phyloP scores from a whole-genome alignment of 2,797 vertebrate genomes.

The Poeciliopsis turneri region DNA sequence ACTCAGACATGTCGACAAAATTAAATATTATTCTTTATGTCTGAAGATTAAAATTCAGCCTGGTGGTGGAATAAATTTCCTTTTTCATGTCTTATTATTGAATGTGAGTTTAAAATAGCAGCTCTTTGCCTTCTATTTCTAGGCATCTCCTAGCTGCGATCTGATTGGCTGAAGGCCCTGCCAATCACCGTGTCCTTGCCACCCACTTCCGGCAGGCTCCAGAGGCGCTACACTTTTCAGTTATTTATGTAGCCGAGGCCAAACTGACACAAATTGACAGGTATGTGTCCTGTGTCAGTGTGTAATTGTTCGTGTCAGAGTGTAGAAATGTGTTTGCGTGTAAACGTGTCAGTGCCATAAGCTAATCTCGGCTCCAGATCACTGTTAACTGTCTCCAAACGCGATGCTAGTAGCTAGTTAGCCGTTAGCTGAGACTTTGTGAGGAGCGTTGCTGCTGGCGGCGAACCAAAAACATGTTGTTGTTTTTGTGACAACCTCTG shows the following conservation, averaged over 20 bases:
- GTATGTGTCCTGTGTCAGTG: constrained; percentile 38
- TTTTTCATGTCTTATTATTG: neutral
- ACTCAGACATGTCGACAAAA: neutral
- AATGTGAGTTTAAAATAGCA: constrained; percentile 24
- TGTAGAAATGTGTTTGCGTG: neutral
- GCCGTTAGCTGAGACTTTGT: constrained; percentile 30
- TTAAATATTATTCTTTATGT: neutral
- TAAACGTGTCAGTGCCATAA: constrained; percentile 4
- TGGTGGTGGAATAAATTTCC: neutral
- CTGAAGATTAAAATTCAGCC: neutral
- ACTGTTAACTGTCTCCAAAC: constrained; percentile 25
- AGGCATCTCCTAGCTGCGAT: neutral
- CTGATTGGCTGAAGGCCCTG: constrained; percentile 60
- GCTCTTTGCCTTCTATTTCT: constrained; percentile 29
- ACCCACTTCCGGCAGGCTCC: constrained; percentile 68
- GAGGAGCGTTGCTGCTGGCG: neutral
- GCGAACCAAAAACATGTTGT: neutral
- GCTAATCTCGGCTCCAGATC: constrained; percentile 4
- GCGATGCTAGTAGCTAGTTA: constrained; percentile 56
- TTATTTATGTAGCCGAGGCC: constrained; percentile 56
- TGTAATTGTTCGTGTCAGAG: neutral
- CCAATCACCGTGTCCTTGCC: constrained; percentile 73
- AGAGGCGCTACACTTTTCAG: constrained; percentile 36
- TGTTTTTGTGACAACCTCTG: neutral
- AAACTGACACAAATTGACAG: constrained; percentile 49